A percentile compares a stretch with the other conserved stretches of the same genome.
Evolutionary conservation across 1,140 invertebrate species (phyloP).

Genomic region (Camponotus vicinus): DNA sequence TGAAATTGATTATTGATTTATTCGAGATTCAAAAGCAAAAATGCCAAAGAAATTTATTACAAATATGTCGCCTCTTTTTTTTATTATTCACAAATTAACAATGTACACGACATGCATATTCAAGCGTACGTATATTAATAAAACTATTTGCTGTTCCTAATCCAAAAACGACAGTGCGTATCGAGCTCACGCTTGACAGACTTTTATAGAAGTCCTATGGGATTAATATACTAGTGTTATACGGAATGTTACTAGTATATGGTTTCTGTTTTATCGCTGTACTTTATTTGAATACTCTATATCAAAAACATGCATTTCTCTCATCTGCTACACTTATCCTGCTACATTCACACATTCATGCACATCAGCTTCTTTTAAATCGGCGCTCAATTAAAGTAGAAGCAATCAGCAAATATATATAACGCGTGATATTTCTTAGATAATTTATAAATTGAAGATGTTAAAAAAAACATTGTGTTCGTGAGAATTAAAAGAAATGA

Average conservation of each 20-base stretch:
- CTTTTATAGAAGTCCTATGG: too few species aligned
- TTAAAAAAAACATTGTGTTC: neutral
- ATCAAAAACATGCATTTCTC: conserved; percentile 7
- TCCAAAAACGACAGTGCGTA: too few species aligned
- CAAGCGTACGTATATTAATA: too few species aligned
- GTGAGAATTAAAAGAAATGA: neutral
- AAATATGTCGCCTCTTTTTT: neutral
- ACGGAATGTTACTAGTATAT: too few species aligned
- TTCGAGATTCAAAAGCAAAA: neutral
- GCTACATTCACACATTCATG: too few species aligned
- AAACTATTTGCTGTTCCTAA: too few species aligned
- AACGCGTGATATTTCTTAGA: neutral
- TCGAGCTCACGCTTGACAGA: too few species aligned
- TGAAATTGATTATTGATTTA: neutral
- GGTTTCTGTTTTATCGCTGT: neutral
- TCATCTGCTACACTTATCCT: neutral
- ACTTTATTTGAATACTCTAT: neutral
- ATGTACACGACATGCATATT: too few species aligned
- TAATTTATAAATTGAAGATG: neutral
- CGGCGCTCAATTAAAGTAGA: neutral
- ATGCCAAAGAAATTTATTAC: neutral
- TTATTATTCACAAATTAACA: too few species aligned
- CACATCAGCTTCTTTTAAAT: conserved; percentile 6
- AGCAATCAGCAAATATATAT: neutral
- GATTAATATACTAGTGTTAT: too few species aligned